Percentiles rank a stretch among this genome's conserved stretches.
These are phyloP conservation scores for Alfaro cultratus DNA, from an alignment of 2,797 vertebrate genomes.

Conservation along the genomic window DNA sequence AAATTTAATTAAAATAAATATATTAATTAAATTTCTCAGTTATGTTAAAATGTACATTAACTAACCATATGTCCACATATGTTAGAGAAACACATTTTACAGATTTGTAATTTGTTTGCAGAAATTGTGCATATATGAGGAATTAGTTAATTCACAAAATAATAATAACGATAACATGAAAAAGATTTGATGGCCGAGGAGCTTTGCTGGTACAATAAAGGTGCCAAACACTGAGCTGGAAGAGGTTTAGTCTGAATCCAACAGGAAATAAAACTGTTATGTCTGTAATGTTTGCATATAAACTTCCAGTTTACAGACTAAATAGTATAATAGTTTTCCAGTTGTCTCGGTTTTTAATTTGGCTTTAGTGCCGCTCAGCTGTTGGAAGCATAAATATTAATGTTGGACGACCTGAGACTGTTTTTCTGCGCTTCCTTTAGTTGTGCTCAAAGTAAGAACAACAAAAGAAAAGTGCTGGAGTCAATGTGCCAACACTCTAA, in stretches of 20 bases:
- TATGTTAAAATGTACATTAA: neutral
- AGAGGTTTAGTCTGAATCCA: constrained; percentile 61
- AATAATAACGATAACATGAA: neutral
- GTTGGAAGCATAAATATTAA: constrained; percentile 64
- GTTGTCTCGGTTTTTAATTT: constrained; percentile 26
- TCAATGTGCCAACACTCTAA: neutral
- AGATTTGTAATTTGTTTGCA: neutral
- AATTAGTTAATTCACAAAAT: neutral
- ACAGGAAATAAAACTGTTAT: constrained; percentile 46
- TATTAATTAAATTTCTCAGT: neutral
- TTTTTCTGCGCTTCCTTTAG: constrained; percentile 41
- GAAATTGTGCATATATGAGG: neutral
- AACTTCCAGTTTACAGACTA: constrained; percentile 48
- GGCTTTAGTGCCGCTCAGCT: constrained; percentile 13
- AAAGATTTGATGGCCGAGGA: neutral
- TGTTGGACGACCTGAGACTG: constrained; percentile 32
- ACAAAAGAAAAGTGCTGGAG: constrained; percentile 9
- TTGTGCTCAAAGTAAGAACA: constrained; percentile 11
- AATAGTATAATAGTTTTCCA: constrained; percentile 47
- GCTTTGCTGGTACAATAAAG: neutral
- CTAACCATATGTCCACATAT: neutral
- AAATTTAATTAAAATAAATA: too few species aligned
- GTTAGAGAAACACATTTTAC: neutral
- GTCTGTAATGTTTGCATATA: constrained; percentile 39
- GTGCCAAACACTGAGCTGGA: neutral